Base-by-base conservation (phyloP, 2,113 vertebrate genomes). In the Andinoacara biseriatus region DNA sequence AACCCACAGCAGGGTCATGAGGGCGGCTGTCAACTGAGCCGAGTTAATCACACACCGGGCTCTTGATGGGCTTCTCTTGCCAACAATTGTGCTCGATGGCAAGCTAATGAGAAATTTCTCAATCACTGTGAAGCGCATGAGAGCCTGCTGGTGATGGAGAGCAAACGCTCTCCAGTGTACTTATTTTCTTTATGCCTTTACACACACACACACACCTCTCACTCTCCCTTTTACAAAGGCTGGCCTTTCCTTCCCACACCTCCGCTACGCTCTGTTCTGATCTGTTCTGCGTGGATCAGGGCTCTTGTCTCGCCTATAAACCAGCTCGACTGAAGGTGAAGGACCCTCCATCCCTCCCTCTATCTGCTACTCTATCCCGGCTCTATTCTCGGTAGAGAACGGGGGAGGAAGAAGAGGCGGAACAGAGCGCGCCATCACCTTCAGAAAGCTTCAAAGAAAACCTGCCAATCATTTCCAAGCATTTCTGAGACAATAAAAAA, bases 231-330 rank as follows among this genome's bases (percentile, higher is more conserved):
- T 46, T 59, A n/a, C 59, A 58, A 75, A 87, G 58, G 31, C 63
- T 90, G 87, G 93, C 89, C 92, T 92, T 89, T 88, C 88, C 83
- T 87, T 87, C 87, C 77, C 56, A 92, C 91, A 89, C 82, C 91
- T 90, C 76, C n/a, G 49, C 92, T 86, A 56, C 22, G 75, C 67
- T 78, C 56, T 72, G 86, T 67, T 78, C 63, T 83, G 26, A 26
- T 78, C 61, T 4, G 65, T 33, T 78, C 63, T 83, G 87, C 35
- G 22, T 77, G 72, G 82, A 82, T 81, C 84, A 29, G 79, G 57
- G 86, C 89, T 87, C 85, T 92, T 61, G 81, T 90, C 88, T 63
- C 62, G 59, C 84, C 87, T 89, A 79, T 81, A 87, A 90, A 91
- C 76, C 85, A 74, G 87, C 88, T 89, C 89, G 69, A 87, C 83